phyloP scores from a whole-genome alignment of 2,888 invertebrate genomes.

The Pollenia angustigena region DNA sequence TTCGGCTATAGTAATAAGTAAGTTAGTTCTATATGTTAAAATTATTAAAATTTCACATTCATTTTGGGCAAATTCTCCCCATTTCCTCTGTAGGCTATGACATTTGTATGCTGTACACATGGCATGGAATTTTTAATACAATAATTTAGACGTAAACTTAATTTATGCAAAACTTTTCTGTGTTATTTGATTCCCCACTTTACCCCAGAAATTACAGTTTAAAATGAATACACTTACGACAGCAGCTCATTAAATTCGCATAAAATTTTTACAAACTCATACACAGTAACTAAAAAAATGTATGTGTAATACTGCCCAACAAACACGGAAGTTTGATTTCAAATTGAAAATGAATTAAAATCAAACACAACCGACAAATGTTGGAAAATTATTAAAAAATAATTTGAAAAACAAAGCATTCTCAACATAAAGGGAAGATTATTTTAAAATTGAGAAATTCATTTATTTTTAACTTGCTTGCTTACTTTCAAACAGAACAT shows the following conservation, averaged over 20 bases:
- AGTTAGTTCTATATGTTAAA: not conserved
- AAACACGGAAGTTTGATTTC: too few relatives aligned
- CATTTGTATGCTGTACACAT: conserved; percentile 41
- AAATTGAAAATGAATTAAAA: too few relatives aligned
- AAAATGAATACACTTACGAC: conserved; percentile 37
- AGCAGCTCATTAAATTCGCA: conserved; percentile 65
- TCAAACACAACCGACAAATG: too few relatives aligned
- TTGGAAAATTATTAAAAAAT: too few relatives aligned
- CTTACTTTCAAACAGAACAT: too few relatives aligned
- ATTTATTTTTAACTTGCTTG: too few relatives aligned
- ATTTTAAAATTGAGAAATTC: too few relatives aligned
- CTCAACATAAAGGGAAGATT: too few relatives aligned
- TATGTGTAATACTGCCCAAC: too few relatives aligned
- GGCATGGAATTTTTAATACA: conserved; percentile 20
- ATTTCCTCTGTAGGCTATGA: conserved; percentile 13
- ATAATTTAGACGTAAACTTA: conserved; percentile 24
- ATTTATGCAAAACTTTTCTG: conserved; percentile 28
- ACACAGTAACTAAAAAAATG: not conserved
- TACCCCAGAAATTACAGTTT: not conserved
- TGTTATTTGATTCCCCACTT: not conserved
- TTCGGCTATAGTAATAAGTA: conserved; percentile 3
- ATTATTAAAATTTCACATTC: conserved; percentile 49
- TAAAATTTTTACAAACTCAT: conserved; percentile 23
- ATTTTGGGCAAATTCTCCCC: not conserved
- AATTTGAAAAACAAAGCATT: too few relatives aligned